phyloP scores from a whole-genome alignment of 2,113 vertebrate genomes.

The Platichthys flesus region DNA sequence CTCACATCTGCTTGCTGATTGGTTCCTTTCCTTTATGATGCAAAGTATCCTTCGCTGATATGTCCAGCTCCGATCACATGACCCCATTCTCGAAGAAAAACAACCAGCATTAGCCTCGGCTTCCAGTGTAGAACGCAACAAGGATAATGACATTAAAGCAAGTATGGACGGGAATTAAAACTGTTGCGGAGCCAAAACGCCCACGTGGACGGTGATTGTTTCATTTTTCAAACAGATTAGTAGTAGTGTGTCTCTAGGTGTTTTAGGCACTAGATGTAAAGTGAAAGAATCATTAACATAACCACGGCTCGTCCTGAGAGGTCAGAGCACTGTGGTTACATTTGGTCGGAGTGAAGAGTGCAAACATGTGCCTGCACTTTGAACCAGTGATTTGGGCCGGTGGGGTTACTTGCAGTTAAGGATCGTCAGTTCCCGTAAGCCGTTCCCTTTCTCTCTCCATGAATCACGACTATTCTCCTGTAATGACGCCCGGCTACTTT shows the following conservation, averaged over 20 bases:
- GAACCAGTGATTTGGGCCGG: slow-evolving; percentile 5
- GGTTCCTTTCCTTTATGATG: too few relatives aligned
- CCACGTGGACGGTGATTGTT: too few relatives aligned
- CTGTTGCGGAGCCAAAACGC: too few relatives aligned
- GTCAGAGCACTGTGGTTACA: background rate
- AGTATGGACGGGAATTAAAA: too few relatives aligned
- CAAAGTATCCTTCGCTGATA: too few relatives aligned
- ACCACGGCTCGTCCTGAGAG: background rate
- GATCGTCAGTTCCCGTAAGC: slow-evolving; percentile 37
- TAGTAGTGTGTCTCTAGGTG: background rate
- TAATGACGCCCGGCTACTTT: slow-evolving; percentile 63
- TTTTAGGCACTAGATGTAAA: background rate
- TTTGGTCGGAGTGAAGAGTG: background rate
- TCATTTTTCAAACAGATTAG: too few relatives aligned
- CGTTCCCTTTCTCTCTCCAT: slow-evolving; percentile 39
- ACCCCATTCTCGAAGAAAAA: background rate
- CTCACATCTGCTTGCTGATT: too few relatives aligned
- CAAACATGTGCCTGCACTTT: background rate
- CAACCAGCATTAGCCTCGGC: too few relatives aligned
- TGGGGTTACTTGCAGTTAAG: slow-evolving; percentile 27
- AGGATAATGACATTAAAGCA: too few relatives aligned
- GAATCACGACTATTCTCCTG: slow-evolving; percentile 47
- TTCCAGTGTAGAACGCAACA: too few relatives aligned
- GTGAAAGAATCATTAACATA: background rate
- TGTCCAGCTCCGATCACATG: background rate